phyloP scores from a whole-genome alignment of 2,797 vertebrate genomes.

The Syndactyla subalaris region DNA sequence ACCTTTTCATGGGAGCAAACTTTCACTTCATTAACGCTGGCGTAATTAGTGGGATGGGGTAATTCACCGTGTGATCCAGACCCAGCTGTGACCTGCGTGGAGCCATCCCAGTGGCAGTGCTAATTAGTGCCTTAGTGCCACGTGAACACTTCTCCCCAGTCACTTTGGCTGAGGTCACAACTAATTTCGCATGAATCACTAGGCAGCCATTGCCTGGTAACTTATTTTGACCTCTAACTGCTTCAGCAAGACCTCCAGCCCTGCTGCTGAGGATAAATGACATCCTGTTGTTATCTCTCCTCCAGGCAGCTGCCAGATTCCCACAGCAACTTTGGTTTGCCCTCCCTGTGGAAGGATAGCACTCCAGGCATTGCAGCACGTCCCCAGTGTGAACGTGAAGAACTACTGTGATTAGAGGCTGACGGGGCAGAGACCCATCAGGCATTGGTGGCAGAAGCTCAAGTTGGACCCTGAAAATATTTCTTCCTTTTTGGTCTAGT shows the following conservation, averaged over 20 bases:
- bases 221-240: constrained; percentile 18
- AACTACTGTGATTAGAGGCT: neutral
- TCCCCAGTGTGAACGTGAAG: neutral
- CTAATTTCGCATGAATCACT: neutral
- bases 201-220: neutral
- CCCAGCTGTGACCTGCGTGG: neutral
- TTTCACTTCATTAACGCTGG: neutral
- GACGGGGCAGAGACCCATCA: neutral
- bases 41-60: neutral
- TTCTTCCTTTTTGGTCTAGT: constrained; percentile 12
- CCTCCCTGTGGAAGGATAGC: rapidly evolving
- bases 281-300: constrained; percentile 38
- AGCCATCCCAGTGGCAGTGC: neutral
- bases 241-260: neutral
- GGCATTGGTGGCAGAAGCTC: neutral
- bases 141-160: neutral
- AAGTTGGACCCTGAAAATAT: neutral
- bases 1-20: neutral
- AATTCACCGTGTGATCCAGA: neutral
- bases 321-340: neutral
- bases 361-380: neutral
- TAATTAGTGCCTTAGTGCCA: neutral
- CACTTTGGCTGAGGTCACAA: neutral
- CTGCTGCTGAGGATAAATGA: neutral
- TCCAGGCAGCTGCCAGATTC: constrained; percentile 3